Evolutionary conservation across 1,140 invertebrate genomes (phyloP), one percentile per base, ranked within the genome.

Genomic region (Megalopta genalis): DNA sequence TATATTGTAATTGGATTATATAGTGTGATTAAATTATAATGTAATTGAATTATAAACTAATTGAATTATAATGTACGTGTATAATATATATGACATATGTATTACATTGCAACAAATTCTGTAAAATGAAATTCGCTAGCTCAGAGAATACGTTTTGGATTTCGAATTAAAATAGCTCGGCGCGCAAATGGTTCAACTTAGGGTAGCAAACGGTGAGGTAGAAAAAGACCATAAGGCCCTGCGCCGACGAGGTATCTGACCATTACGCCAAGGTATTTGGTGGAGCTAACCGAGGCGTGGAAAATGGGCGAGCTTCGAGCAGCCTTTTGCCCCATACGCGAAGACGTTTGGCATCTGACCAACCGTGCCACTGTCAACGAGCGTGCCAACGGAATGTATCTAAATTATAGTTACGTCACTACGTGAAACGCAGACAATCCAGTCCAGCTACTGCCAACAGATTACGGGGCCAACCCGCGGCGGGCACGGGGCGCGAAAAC

Each of bases 391-490:
- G 72, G 81, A 83, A 85, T 79, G 82, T 71, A 88, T 75, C 77
- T 86, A 84, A 89, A 88, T 89, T 88, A 88, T 87, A 74, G 83
- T 85, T 88, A 85, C 80, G 78, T 86, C 79, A 82, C 69, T 71
- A 69, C 32, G 77, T 4, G 32, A 32, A 82, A 80, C 81, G 57
- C 62, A 57, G 57, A 39, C 74, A 82, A 87, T 85, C 72, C 39
- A 78, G 81, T 60, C 80, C 78, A 71, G 37, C 65, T 76, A 57
- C 49, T 87, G 83, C 85, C 86, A 88, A 88, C 66, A 85, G 83
- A 86, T 88, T 85, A 87, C 67, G 14, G 69, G 76, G 59, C 66
- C 65, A 49, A 70, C 46, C 46, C 57, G 37, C 27, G 9, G 18
- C 10, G 46, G 25, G 25, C 25, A 16, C n/a, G 37, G 39, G 46